Evolutionary conservation across 2,888 invertebrate species (phyloP), one percentile per base, ranked within the genome.

Genomic region (Falcaria lacertinaria): DNA sequence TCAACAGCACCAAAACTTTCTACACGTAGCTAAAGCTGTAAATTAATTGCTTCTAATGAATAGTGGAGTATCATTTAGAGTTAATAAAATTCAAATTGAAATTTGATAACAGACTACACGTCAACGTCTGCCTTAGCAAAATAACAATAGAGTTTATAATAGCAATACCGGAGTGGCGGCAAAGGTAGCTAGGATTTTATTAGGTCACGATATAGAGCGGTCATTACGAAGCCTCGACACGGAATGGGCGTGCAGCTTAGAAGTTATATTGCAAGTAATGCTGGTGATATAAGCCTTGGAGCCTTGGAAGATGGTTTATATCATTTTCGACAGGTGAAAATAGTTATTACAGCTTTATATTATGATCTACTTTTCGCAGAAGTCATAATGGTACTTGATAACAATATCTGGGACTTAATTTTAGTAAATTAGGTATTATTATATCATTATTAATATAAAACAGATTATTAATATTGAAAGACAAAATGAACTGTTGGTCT

Each of bases 191-290:
- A 53, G 45, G 49, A 46, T 67, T 69, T 67, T 68, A 68, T 64
- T 58, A 57, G 63, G 70, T 69, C 68, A 68, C 57, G 68, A 63
- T 54, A 61, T 54, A 55, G 62, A 33, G 34, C 34, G 63, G 70
- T 73, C 73, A 74, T 80, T 76, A 79, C 64, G 64, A 62, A 59
- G 52, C 55, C 55, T 47, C 56, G 54, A 80, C 80, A 80, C 60
- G 80, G 67, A 80, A 80, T 65, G 69, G 80, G 80, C 80, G 80
- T 73, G 67, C 57, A 54, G 62, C 57, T 52, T 41, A 59, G 52
- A 47, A 61, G 61, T 71, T 69, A 74, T 71, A 70, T 59, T 69
- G 70, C 67, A 67, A 68, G 68, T 75, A 74, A 75, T 69, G 67
- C 55, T 52, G 58, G 54, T 56, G 52, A 54, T 57, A 58, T 69